A percentile compares a stretch with the other conserved stretches of the same genome.
These are phyloP conservation scores for Rhagologus leucostigma DNA, from an alignment of 2,113 vertebrate species.

Conservation along the genomic window DNA sequence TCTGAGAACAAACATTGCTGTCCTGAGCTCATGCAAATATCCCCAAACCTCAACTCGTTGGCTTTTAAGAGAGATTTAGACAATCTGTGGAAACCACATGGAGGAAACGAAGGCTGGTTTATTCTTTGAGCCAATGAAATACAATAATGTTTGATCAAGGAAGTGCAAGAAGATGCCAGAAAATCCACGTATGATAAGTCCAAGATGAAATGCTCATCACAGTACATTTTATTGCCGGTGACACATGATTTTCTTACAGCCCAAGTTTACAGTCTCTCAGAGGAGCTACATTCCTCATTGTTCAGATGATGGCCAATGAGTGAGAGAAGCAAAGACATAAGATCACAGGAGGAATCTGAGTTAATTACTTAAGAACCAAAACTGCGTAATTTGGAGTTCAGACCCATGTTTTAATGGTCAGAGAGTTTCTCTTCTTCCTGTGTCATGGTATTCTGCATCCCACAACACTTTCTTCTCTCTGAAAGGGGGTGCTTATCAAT, in stretches of 20 bases:
- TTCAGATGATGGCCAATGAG: not conserved
- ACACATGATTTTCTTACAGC: not conserved
- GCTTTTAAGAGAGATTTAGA: not conserved
- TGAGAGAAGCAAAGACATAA: not conserved
- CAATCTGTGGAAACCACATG: not conserved
- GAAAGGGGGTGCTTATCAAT: not conserved
- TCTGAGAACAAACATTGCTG: not conserved
- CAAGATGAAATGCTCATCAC: not conserved
- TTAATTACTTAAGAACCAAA: not conserved
- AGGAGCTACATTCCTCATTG: not conserved
- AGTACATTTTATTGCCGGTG: not conserved
- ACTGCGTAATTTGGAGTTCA: not conserved
- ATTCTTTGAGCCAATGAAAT: not conserved
- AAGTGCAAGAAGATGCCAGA: not conserved
- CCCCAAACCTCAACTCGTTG: not conserved
- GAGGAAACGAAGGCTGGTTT: not conserved
- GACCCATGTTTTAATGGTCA: not conserved
- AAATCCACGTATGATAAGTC: not conserved
- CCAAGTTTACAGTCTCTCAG: not conserved
- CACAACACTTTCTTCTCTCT: accelerated
- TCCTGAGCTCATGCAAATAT: not conserved
- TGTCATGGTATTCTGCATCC: not conserved
- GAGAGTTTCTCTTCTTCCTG: not conserved
- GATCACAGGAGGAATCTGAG: not conserved
- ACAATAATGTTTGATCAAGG: not conserved